Evolutionary conservation across 2,797 vertebrate species (phyloP).

Genomic region (Micromesistius poutassou): DNA sequence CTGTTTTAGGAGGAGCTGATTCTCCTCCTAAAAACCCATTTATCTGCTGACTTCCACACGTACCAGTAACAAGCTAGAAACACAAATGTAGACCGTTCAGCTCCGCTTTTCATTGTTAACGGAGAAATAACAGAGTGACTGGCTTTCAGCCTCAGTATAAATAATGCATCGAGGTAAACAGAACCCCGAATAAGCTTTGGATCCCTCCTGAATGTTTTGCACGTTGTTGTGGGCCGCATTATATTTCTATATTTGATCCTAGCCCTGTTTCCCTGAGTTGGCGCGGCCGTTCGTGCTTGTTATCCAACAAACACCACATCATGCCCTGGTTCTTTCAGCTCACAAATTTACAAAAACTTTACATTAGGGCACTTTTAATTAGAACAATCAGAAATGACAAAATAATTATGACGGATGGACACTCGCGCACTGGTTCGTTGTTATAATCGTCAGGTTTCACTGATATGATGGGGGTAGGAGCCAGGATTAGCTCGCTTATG

Average conservation of each 20-base stretch:
- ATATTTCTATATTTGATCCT: neutral
- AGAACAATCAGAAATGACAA: neutral
- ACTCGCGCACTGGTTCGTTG: neutral
- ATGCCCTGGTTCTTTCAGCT: neutral
- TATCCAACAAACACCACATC: neutral
- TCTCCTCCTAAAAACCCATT: neutral
- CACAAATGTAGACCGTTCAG: neutral
- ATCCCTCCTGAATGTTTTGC: neutral
- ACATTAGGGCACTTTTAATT: neutral
- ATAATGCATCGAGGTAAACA: neutral
- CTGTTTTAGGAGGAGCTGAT: neutral
- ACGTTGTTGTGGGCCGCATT: neutral
- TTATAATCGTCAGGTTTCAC: neutral
- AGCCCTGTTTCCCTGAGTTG: neutral
- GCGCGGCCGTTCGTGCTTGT: too few relatives aligned
- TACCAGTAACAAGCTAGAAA: neutral
- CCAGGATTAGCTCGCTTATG: neutral
- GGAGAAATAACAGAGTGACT: neutral
- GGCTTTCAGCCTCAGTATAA: neutral
- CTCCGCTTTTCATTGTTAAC: neutral
- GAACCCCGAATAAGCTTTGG: neutral
- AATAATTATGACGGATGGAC: neutral
- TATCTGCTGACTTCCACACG: neutral
- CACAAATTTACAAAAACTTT: too few relatives aligned
- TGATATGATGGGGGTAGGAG: too few relatives aligned